Evolutionary conservation across 1,140 invertebrate species (phyloP), one percentile per base, ranked within the genome.

Genomic region (Pogonomyrmex californicus): DNA sequence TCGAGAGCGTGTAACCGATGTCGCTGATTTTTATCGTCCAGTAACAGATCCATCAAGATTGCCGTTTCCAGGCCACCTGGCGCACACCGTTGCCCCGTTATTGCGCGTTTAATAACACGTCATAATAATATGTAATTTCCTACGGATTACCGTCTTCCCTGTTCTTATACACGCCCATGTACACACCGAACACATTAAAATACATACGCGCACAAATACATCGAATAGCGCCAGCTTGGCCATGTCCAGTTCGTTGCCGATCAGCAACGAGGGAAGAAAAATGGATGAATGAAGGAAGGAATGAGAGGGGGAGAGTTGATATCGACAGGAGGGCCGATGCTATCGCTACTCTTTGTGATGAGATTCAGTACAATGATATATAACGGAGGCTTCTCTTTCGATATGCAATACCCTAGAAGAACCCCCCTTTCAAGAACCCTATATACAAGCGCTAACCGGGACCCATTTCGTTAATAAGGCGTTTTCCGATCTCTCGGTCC

Each of bases 281-380:
- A 70, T 58, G 65, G 33, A 47, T 75, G 71, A 73, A 87, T 71
- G 63, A 62, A 79, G 60, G 49, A 86, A 73, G 70, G 70, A 36
- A 65, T 30, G 56, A 70, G 36, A 51, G 12, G 44, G n/a, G 12
- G 49, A 47, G 23, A 47, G 23, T 65, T 77, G 75, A 83, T 88
- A 90, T 88, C 91, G 85, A 91, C 89, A 91, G 87, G 87, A 91
- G 88, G 85, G 70, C 85, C 78, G 92, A 92, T 93, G 88, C 83
- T 93, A 92, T 93, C 92, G 92, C 88, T 86, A 88, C 90, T 91
- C 90, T 93, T 93, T 93, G 92, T 92, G 90, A 92, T 91, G 91
- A 93, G 92, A 91, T 92, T 83, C 90, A 63, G 88, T 66, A 88
- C 90, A 93, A 91, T 91, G 91, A 92, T 92, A 92, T 78, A 86